phyloP scores from a whole-genome alignment of 1,140 invertebrate species.

The Pachyrhynchus sulphureomaculatus region DNA sequence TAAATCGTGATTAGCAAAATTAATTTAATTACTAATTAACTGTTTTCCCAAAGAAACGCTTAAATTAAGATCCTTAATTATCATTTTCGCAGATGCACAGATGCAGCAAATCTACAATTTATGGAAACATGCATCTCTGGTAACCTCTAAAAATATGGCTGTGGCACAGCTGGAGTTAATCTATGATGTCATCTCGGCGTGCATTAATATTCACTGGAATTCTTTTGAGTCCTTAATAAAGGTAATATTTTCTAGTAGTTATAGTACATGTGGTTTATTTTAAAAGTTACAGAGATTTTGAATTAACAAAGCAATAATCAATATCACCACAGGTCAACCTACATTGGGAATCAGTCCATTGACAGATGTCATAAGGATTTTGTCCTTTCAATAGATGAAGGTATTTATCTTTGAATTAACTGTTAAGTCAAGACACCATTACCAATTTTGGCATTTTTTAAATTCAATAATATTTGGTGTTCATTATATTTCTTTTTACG shows the following conservation, averaged over 20 bases:
- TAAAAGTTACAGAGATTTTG: too few relatives aligned
- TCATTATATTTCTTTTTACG: too few relatives aligned
- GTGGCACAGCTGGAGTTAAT: slow-evolving; percentile 46
- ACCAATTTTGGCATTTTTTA: too few relatives aligned
- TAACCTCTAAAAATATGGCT: slow-evolving; percentile 39
- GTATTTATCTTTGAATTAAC: too few relatives aligned
- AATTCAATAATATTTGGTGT: too few relatives aligned
- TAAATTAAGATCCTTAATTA: not conserved
- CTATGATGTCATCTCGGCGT: slow-evolving; percentile 44
- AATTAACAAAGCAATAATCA: too few relatives aligned
- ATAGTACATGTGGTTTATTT: too few relatives aligned
- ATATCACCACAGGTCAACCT: too few relatives aligned
- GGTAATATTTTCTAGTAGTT: slow-evolving; percentile 31
- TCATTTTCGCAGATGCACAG: slow-evolving; percentile 30
- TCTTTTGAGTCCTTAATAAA: slow-evolving; percentile 36
- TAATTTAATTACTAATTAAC: not conserved
- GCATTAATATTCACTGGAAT: slow-evolving; percentile 42
- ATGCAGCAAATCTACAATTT: slow-evolving; percentile 41
- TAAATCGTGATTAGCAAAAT: not conserved
- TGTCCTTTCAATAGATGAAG: too few relatives aligned
- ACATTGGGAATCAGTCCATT: too few relatives aligned
- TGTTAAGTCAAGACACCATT: too few relatives aligned
- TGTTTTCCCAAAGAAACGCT: not conserved
- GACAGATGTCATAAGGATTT: too few relatives aligned
- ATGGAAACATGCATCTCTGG: slow-evolving; percentile 38